Evolutionary conservation across 2,888 invertebrate genomes (phyloP).

Genomic region (Melangyna quadrimaculata): DNA sequence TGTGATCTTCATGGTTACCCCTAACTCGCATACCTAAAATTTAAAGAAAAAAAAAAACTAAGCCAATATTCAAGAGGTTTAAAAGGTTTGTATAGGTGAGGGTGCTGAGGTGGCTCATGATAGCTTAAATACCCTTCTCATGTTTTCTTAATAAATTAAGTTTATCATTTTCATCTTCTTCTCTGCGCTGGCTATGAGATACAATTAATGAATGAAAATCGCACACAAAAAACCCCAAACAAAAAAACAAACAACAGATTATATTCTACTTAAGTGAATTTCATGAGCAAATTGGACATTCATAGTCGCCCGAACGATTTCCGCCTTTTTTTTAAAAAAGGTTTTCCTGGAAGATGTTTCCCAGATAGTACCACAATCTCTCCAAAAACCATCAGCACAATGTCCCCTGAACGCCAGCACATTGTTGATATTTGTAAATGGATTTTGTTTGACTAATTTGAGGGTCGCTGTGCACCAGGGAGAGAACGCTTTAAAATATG

Average conservation of each 20-base stretch:
- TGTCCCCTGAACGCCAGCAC: not conserved
- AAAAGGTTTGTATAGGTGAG: not conserved
- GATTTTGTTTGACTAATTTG: constrained; percentile 12
- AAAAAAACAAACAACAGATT: constrained; percentile 6
- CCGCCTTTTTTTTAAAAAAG: not conserved
- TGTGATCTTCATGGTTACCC: not conserved
- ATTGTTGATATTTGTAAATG: constrained; percentile 16
- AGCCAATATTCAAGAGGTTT: not conserved
- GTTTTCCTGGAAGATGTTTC: not conserved
- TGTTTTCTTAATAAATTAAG: constrained; percentile 7
- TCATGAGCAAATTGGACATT: constrained; percentile 1
- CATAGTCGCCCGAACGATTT: not conserved
- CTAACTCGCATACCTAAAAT: not conserved
- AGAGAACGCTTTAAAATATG: constrained; percentile 2
- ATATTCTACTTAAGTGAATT: constrained; percentile 12
- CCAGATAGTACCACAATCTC: not conserved
- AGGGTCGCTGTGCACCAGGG: not conserved
- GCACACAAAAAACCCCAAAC: too few relatives aligned
- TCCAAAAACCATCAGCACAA: not conserved
- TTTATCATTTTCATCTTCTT: constrained; percentile 7
- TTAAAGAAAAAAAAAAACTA: not conserved
- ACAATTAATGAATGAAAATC: constrained; percentile 7
- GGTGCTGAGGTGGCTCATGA: not conserved
- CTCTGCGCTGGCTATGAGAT: not conserved
- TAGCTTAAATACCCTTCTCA: not conserved